A percentile compares a stretch with the other conserved stretches of the same genome.
Conservation (phyloP, 1,140 invertebrate species). For the Aphis gossypii region DNA sequence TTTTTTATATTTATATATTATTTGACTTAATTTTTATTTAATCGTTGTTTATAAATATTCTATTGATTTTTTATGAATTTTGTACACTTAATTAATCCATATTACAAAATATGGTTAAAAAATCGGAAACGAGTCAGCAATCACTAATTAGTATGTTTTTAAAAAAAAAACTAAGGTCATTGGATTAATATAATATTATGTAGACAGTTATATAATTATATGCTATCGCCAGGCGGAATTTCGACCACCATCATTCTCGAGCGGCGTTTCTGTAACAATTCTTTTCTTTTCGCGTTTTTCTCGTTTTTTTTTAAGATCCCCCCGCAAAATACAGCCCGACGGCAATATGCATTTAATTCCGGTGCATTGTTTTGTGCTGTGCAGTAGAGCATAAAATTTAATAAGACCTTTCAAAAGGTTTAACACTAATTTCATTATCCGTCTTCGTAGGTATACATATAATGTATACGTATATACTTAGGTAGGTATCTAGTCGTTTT, state of each 20-base stretch:
- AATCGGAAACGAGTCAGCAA: neutral
- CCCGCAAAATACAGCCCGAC: neutral
- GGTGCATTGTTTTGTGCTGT: constrained; percentile 6
- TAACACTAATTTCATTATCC: constrained; percentile 18
- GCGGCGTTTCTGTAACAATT: neutral
- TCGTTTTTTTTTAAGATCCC: neutral
- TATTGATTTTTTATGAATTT: neutral
- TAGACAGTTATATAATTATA: neutral
- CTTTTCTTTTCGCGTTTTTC: neutral
- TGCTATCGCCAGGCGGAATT: neutral
- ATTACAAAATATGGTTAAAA: too few relatives aligned
- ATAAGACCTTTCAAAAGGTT: constrained; percentile 17
- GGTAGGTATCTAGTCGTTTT: neutral
- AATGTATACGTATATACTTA: neutral
- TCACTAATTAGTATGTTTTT: neutral
- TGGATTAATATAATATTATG: neutral
- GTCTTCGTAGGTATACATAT: neutral
- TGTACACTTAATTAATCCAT: too few relatives aligned
- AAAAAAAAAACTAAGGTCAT: neutral
- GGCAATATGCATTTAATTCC: constrained; percentile 10
- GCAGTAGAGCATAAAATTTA: constrained; percentile 7
- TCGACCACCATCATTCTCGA: neutral
- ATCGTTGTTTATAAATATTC: too few relatives aligned
- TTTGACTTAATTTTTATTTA: too few relatives aligned
- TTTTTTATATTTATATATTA: too few relatives aligned